Evolutionary conservation across 2,113 vertebrate species (phyloP).

Genomic region (Pituophis catenifer): DNA sequence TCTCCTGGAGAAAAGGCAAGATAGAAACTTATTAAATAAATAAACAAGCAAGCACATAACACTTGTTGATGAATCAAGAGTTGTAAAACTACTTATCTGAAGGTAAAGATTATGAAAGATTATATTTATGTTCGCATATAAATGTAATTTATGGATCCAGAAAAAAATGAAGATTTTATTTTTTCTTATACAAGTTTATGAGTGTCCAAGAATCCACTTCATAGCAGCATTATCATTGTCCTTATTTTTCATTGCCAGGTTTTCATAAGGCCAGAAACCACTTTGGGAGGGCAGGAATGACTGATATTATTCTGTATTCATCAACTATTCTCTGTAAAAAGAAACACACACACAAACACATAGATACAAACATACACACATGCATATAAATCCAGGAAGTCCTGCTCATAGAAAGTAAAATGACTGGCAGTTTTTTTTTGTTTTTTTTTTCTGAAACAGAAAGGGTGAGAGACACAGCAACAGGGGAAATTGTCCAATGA

Average conservation of each 20-base stretch:
- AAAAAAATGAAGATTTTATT: not conserved
- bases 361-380: not conserved
- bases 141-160: slow-evolving; percentile 23
- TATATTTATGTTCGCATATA: not conserved
- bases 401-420: not conserved
- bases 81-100: not conserved
- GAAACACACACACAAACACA: not conserved
- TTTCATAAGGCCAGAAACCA: not conserved
- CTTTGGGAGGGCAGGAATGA: not conserved
- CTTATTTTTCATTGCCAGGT: not conserved
- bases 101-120: not conserved
- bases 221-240: not conserved
- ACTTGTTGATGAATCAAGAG: not conserved
- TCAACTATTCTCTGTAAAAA: not conserved
- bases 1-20: not conserved
- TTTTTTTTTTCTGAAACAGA: not conserved
- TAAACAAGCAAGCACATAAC: not conserved
- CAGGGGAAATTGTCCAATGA: not conserved
- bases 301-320: not conserved
- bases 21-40: not conserved
- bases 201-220: not conserved
- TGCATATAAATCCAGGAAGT: not conserved
- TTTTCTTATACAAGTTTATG: not conserved
- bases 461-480: not conserved
- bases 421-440: not conserved